These are phyloP conservation scores for Bimastos eiseni DNA, from an alignment of 2,888 invertebrate species.

Conservation along the genomic window DNA sequence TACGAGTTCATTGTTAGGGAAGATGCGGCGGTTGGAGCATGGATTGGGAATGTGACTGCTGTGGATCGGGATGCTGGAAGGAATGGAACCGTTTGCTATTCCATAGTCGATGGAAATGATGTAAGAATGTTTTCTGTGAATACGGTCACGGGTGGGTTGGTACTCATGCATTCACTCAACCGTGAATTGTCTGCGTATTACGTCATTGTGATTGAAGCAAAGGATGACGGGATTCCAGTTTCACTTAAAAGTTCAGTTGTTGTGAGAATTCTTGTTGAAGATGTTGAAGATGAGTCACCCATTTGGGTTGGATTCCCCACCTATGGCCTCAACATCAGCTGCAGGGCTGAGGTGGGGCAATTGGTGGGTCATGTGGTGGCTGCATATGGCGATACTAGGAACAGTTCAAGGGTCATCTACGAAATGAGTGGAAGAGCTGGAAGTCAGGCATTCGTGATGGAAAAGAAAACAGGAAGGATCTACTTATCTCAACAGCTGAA, in stretches of 20 bases:
- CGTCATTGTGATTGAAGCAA: constrained; percentile 80
- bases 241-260: constrained; percentile 73
- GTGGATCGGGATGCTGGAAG: constrained; percentile 61
- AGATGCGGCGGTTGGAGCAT: constrained; percentile 71
- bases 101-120: constrained; percentile 81
- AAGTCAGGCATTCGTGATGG: background rate
- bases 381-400: background rate
- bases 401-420: constrained; percentile 10
- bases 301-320: background rate
- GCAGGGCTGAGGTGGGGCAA: background rate
- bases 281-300: constrained; percentile 92
- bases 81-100: constrained; percentile 87
- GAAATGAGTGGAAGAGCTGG: background rate
- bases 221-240: constrained; percentile 65
- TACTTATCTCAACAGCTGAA: background rate
- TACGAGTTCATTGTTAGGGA: constrained; percentile 52
- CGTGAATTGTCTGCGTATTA: constrained; percentile 83
- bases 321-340: background rate
- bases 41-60: constrained; percentile 74
- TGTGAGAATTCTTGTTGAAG: constrained; percentile 77
- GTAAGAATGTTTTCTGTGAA: constrained; percentile 56
- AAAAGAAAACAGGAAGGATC: constrained; percentile 8
- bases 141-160: constrained; percentile 86
- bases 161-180: constrained; percentile 89
- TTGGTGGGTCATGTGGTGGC: background rate